Evolutionary conservation across 1,140 invertebrate species (phyloP).

Genomic region (Neodiprion fabricii): DNA sequence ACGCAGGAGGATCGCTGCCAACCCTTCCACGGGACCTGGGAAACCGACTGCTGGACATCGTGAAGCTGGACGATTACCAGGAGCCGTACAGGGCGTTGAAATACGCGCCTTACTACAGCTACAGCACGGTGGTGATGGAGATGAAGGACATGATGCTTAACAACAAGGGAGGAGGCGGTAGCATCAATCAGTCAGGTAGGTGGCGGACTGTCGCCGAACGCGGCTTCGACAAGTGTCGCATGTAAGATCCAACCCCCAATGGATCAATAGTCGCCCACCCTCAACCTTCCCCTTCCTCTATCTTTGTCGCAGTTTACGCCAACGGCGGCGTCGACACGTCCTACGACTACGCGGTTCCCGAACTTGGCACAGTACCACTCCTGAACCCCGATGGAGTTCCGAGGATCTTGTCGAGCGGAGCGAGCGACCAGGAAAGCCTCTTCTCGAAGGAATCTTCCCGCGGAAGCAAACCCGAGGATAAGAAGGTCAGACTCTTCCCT

Average conservation of each 20-base stretch:
- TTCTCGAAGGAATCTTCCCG: constrained; percentile 59
- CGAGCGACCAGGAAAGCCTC: constrained; percentile 59
- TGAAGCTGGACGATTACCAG: constrained; percentile 79
- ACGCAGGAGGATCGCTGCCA: constrained; percentile 64
- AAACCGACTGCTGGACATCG: constrained; percentile 58
- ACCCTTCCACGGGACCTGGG: constrained; percentile 56
- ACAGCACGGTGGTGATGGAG: constrained; percentile 79
- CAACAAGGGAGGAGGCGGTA: constrained; percentile 61
- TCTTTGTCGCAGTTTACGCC: constrained; percentile 50
- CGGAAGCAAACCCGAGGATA: constrained; percentile 55
- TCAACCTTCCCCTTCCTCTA: too few species aligned
- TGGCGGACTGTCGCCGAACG: constrained; percentile 54
- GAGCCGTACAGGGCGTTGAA: constrained; percentile 80
- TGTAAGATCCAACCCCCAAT: background rate
- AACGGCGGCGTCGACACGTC: constrained; percentile 60
- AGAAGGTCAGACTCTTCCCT: constrained; percentile 50
- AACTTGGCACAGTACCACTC: constrained; percentile 72
- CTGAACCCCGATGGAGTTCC: constrained; percentile 56
- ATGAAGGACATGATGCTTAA: constrained; percentile 74
- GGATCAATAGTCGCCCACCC: background rate
- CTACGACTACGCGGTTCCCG: constrained; percentile 81
- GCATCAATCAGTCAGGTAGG: constrained; percentile 61
- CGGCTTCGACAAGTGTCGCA: background rate
- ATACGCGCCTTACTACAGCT: constrained; percentile 79
- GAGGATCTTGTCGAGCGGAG: constrained; percentile 25